Base-by-base conservation (phyloP, 2,797 vertebrate species). In the Luscinia megarhynchos region DNA sequence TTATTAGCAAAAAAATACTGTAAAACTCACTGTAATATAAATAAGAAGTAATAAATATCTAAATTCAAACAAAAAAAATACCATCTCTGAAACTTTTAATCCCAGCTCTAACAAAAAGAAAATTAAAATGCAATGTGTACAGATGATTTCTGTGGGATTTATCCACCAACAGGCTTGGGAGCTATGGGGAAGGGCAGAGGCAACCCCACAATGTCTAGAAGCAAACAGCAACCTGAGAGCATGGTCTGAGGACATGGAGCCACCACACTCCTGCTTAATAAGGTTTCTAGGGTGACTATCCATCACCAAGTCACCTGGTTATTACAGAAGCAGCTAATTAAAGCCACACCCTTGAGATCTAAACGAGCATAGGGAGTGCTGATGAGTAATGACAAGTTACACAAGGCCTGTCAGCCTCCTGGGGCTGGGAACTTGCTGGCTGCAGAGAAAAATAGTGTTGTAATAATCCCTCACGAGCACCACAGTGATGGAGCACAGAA, bases 311-410 rank as follows among this genome's bases (percentile, higher is more conserved):
- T 76, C 77, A 94, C 74, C 68, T 30, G n/a, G 70, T 79, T 90
- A 54, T 94, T 96, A 96, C 90, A 82, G 84, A 95, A 96, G 91
- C 73, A 90, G 85, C 80, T 94, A 94, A 95, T 96, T 96, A 95
- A 93, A 73, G 40, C 83, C 94, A 87, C 95, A 94, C 95, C 95
- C 72, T 77, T 77, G 77, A 77, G 91, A 94, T 72, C 87, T 86
- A 95, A 92, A 94, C 0, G 13, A 93, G 82, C 22, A 41, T 64
- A 45, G 75, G 94, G 91, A 92, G 94, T 90, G 90, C 61, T 93
- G 68, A 38, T 96, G 95, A 93, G 83, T 93, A 95, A 91, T 29
- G 68, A 29, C 40, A 78, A 87, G 40, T 93, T 96, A 69, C 76
- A 68, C 84, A 94, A 96, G 69, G 91, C 61, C 36, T 64, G 80